Evolutionary conservation across 2,113 vertebrate species (phyloP), one percentile per base, ranked within the genome.

Genomic region (Tetrao urogallus): DNA sequence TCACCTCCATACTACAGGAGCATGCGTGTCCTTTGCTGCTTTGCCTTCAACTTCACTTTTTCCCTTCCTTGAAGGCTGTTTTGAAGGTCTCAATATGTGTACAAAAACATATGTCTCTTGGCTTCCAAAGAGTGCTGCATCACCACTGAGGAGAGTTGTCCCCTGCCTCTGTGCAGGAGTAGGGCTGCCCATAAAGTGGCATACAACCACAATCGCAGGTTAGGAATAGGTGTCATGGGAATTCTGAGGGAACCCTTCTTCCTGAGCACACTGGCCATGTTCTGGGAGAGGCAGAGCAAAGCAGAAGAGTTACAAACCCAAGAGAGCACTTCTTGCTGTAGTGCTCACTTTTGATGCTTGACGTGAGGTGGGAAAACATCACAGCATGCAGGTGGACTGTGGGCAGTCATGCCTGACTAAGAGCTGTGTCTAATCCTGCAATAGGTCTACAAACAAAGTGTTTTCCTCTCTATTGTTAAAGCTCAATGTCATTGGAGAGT

Each of bases 1-100:
- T 4, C 0, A 0, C 13, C 79, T 87, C 70, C 14, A 7, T 2
- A 10, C 0, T 54, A 6, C 30, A 30, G 25, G 17, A 82, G 30
- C 42, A 32, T 3, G 30, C 34, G 27, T 3, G 7, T 91, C 15
- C 20, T 73, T 84, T 76, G 63, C 17, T 61, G 25, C 32, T 76
- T 24, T 76, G 48, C 73, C 27, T 40, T 79, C 54, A 61, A 20
- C 70, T 63, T 38, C 38, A 38, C 2, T 42, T 78, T 50, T 89
- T 50, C 30, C 28, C 77, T 42, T 79, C 36, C 69, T 58, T 66
- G 36, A 34, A 56, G 43, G 24, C 74, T 32, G 5, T 13, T 57
- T 69, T 8, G 20, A 47, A 67, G 13, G 40, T 57, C 27, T 18
- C 28, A 48, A 10, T 54, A 27, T 56, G 22, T 11, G 12, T 42